Base-by-base conservation (phyloP, 2,113 vertebrate genomes). In the Osmerus eperlanus region DNA sequence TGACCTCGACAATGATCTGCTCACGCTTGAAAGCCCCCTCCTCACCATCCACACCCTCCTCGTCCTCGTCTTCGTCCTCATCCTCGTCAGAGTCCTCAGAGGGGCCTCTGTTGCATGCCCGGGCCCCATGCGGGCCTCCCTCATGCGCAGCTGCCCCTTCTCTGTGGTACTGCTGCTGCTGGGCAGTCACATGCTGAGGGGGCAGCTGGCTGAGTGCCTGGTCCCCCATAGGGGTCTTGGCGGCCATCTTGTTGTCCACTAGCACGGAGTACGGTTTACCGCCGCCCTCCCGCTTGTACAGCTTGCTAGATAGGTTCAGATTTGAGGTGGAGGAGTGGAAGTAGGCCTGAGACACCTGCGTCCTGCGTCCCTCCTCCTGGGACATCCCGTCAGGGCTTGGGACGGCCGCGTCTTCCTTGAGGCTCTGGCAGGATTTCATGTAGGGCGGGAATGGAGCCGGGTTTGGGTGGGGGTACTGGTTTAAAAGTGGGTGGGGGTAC, bases 1-100 rank as follows among this genome's bases (percentile, higher is more conserved):
- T 99, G 77, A 99, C 96, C 92, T 99, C 97, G 47, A 99, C 97
- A 78, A 99, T 99, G 86, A 99, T 99, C 93, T 99, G 97, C 86
- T 96, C 96, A 79, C 95, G 95, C 91, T 98, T 98, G 89, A 96
- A 98, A 74, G 92, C 94, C 71, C 95, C 96, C 0, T 77, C 87
- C 0, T 88, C 89, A 0, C 75, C 90, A 0, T 76, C 85, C 1
- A 88, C 89, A 19, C 90, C 94, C 14, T 93, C 94, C 2, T 94
- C 94, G 9, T 94, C 91, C 84, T 94, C 92, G 76, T 93, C 92
- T 69, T 92, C 93, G 77, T 94, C 93, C 21, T 93, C 92, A 84
- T 83, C 91, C 73, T 94, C 94, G 65, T 95, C 95, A 41, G 94
- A 94, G 71, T 96, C 95, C 2, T 96, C 96, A 63, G 91, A 93